phyloP scores from a whole-genome alignment of 2,888 invertebrate genomes.

The Drosophila meridionalis region DNA sequence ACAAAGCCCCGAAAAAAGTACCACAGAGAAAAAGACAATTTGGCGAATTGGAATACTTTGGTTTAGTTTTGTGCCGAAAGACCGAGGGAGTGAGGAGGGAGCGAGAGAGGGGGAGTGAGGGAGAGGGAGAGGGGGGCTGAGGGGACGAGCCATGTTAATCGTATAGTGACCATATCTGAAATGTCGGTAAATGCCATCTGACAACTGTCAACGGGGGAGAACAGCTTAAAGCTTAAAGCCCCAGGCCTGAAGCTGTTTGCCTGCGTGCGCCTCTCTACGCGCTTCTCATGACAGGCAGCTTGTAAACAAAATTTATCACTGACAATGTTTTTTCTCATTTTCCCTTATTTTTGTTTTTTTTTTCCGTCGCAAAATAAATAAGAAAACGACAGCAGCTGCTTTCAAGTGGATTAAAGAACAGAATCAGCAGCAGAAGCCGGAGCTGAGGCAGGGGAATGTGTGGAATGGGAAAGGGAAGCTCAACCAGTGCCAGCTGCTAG shows the following conservation, averaged over 20 bases:
- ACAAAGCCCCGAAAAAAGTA: slow-evolving; percentile 8
- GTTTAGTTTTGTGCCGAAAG: slow-evolving; percentile 27
- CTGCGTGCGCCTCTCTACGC: slow-evolving; percentile 38
- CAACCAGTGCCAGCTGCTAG: slow-evolving; percentile 8
- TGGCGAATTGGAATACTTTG: slow-evolving; percentile 56
- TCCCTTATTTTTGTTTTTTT: neutral
- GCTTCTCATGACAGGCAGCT: slow-evolving; percentile 50
- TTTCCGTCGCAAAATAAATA: slow-evolving; percentile 40
- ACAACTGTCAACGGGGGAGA: slow-evolving; percentile 48
- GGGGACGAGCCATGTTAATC: slow-evolving; percentile 16
- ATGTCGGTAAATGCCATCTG: slow-evolving; percentile 33
- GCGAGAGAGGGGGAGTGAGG: neutral
- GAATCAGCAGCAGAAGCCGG: neutral
- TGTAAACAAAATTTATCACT: slow-evolving; percentile 66
- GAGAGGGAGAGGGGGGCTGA: neutral
- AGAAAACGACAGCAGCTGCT: slow-evolving; percentile 56
- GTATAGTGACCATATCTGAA: slow-evolving; percentile 47
- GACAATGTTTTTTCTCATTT: slow-evolving; percentile 36
- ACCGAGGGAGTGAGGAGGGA: neutral
- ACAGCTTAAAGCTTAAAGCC: slow-evolving; percentile 42
- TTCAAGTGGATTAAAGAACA: slow-evolving; percentile 56
- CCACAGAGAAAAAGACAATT: slow-evolving; percentile 45
- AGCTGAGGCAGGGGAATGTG: neutral
- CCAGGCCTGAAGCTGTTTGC: slow-evolving; percentile 15
- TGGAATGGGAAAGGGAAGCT: neutral